Evolutionary conservation across 2,797 vertebrate genomes (phyloP), one percentile per base, ranked within the genome.

Genomic region (Lerista edwardsae): DNA sequence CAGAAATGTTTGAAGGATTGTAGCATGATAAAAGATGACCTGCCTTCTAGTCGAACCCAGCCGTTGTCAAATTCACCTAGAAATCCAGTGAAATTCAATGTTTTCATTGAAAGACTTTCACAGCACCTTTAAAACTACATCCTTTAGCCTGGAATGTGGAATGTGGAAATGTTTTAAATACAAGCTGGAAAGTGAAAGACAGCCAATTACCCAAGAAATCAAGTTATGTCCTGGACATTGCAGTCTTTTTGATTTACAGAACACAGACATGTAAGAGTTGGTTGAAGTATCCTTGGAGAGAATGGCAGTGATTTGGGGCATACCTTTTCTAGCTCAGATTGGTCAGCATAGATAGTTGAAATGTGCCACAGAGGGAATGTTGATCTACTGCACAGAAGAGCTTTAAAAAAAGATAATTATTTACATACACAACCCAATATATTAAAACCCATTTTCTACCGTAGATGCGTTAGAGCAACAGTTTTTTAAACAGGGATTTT

Each of bases 1-100:
- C 47, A 47, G 27, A 71, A 79, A 87, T 78, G 62, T 77, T 69
- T 91, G 6, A 12, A 59, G 73, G 68, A 88, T 15, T 4, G n/a
- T 82, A 17, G 29, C 72, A 21, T 59, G 55, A 92, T 82, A 83
- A 88, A 72, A 72, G 25, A 27, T 77, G 47, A 85, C 21, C 14
- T 27, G 39, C 15, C 6, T 34, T 11, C 31, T 65, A 12, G 19
- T 64, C 31, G 29, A 68, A 57, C n/a, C 8, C 23, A 77, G 39
- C 11, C 27, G 69, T 41, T 59, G 36, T 44, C 31, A 44, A 76
- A 84, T 44, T 17, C 44, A 59, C 12, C 57, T 3, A 25, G 10
- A 77, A 31, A 7, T 77, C 67, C 65, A 84, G 64, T 80, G 65
- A 47, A 57, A 36, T 31, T 55, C 15, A 29, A 5, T 55, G 29